Base-by-base conservation (phyloP, 2,888 invertebrate genomes). In the Mamestra brassicae region DNA sequence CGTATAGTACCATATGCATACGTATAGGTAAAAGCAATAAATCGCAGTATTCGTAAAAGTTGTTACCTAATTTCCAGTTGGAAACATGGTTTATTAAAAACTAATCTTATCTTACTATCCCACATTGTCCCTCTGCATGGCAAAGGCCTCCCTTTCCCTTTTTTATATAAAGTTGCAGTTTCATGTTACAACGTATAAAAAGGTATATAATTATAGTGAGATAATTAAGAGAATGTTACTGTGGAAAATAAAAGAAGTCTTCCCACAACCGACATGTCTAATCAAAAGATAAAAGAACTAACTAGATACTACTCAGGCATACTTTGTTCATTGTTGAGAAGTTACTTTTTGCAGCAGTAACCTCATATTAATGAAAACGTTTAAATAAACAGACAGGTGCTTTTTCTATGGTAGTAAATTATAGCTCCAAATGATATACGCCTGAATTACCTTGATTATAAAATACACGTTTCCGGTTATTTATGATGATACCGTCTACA, bases 381-480 rank as follows among this genome's bases (percentile, higher is more conserved):
- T 47, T 61, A 47, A 6, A 55, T 72, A 65, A 66, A 60, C 3
- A 52, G n/a, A 8, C 47, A 36, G 58, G 13, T 67, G 36, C 0
- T 68, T 74, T 68, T 57, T 66, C 50, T 38, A 47, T 63, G 60
- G 13, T 36, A 38, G n/a, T 42, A 77, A 81, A 79, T 84, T 79
- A 74, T 68, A 74, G 54, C 47, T 38, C 45, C 70, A 63, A 86
- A 75, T 74, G 36, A 64, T 66, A 57, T 52, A 73, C 52, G 63
- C 55, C 58, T 61, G 66, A 74, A 77, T 79, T 85, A 67, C 70
- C 71, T 74, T 82, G 66, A 75, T 75, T 75, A 74, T 78, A 78
- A 78, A 79, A 74, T 71, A 52, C 61, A 74, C 66, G 65, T 76
- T 83, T 83, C 81, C 79, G 68, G 72, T 61, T 70, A 75, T 79